Percentiles rank a stretch among this genome's conserved stretches.
Evolutionary conservation across 2,888 invertebrate species (phyloP).

Genomic region (Acleris emargana): DNA sequence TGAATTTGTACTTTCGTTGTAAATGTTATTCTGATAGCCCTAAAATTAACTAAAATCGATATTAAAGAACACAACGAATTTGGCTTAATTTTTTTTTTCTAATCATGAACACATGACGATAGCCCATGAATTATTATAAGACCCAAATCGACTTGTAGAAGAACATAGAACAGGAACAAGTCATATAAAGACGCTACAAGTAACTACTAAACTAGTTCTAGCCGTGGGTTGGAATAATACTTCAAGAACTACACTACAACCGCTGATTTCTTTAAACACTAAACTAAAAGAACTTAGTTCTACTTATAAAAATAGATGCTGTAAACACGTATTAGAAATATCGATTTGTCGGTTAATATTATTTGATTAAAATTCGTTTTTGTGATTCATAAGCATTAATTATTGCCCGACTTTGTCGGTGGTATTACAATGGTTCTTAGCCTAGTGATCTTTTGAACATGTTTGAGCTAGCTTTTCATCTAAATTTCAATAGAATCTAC

Average conservation of each 20-base stretch:
- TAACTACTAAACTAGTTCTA: too few relatives aligned
- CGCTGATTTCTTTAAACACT: conserved; percentile 17
- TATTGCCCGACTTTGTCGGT: conserved; percentile 59
- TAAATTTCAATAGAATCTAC: too few relatives aligned
- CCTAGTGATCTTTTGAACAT: conserved; percentile 21
- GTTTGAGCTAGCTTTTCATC: background rate
- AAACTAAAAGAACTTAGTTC: conserved; percentile 33
- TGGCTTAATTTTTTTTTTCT: conserved; percentile 44
- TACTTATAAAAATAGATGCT: conserved; percentile 32
- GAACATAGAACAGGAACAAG: too few relatives aligned
- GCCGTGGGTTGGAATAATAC: too few relatives aligned
- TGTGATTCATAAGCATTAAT: conserved; percentile 51
- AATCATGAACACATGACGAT: conserved; percentile 34
- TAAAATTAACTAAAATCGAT: conserved; percentile 37
- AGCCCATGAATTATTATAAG: too few relatives aligned
- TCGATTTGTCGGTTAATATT: conserved; percentile 15
- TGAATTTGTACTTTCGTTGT: conserved; percentile 46
- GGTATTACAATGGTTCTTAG: conserved; percentile 35
- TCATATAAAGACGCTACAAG: too few relatives aligned
- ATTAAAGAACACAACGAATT: conserved; percentile 51
- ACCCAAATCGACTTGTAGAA: too few relatives aligned
- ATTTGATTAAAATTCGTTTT: conserved; percentile 42
- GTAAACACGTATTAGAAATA: conserved; percentile 25
- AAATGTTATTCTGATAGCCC: conserved; percentile 21
- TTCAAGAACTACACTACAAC: conserved; percentile 6